Evolutionary conservation across 2,797 vertebrate species (phyloP).

Genomic region (Microtus agrestis): DNA sequence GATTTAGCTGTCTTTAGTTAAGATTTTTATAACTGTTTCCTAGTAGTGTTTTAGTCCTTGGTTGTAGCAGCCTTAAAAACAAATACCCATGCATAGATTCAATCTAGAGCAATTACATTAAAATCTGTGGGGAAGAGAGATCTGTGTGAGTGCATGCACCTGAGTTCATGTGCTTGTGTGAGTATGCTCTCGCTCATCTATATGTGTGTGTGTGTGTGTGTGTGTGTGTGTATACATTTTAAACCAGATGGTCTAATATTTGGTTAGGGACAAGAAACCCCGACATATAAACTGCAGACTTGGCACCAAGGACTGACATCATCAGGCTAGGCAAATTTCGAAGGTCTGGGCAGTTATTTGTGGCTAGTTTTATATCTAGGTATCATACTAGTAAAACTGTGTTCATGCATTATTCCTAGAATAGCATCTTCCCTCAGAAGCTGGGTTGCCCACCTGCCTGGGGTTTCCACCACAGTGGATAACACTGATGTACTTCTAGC

Average conservation of each 20-base stretch:
- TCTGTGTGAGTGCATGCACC: neutral
- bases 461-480: neutral
- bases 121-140: neutral
- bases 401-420: neutral
- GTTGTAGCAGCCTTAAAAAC: neutral
- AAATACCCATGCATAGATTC: neutral
- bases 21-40: slow-evolving; percentile 21
- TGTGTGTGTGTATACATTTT: neutral
- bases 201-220: neutral
- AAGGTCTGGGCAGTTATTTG: slow-evolving; percentile 1
- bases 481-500: neutral
- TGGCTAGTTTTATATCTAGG: neutral
- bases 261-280: neutral
- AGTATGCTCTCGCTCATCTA: neutral
- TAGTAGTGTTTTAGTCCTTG: slow-evolving; percentile 19
- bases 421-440: neutral
- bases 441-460: neutral
- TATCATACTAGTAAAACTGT: neutral
- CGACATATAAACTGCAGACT: slow-evolving; percentile 9
- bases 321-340: neutral
- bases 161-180: neutral
- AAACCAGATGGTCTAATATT: neutral
- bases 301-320: neutral
- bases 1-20: slow-evolving; percentile 14
- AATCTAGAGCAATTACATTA: neutral